These are phyloP conservation scores for Cordylochernes scorpioides DNA, from an alignment of 2,888 invertebrate species.

Conservation along the genomic window DNA sequence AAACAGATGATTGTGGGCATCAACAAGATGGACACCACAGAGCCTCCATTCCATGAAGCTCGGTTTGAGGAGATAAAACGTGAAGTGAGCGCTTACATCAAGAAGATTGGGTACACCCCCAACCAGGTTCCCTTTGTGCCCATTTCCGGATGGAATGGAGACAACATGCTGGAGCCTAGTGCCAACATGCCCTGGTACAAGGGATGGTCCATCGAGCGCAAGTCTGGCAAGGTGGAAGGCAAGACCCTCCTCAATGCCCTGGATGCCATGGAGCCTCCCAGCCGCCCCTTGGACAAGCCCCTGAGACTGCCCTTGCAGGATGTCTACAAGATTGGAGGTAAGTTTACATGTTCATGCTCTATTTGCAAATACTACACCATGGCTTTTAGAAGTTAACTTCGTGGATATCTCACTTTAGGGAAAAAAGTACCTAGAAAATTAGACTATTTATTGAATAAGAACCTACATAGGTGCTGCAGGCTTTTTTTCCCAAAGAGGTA, in stretches of 20 bases:
- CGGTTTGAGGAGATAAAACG: slow-evolving; percentile 98
- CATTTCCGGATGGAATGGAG: slow-evolving; percentile 99
- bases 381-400: too few species aligned
- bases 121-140: slow-evolving; percentile 90
- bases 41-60: slow-evolving; percentile 70
- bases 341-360: too few species aligned
- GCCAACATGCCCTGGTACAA: slow-evolving; percentile 84
- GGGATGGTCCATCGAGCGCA: slow-evolving; percentile 85
- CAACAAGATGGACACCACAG: slow-evolving; percentile 99
- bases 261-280: slow-evolving; percentile 81
- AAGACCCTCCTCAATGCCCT: slow-evolving; percentile 89
- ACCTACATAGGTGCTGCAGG: too few species aligned
- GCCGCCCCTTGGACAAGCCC: slow-evolving; percentile 84
- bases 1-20: slow-evolving; percentile 97
- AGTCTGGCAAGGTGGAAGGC: slow-evolving; percentile 75
- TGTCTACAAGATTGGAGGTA: slow-evolving; percentile 98
- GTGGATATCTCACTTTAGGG: too few species aligned
- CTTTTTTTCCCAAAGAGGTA: too few species aligned
- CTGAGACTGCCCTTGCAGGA: slow-evolving; percentile 96
- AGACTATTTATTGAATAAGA: too few species aligned
- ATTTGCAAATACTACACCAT: too few species aligned
- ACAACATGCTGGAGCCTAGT: slow-evolving; percentile 95
- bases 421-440: too few species aligned
- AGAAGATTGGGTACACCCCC: slow-evolving; percentile 99
- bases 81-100: slow-evolving; percentile 90